Conservation (phyloP, 1,140 invertebrate species). For the Zaprionus nigranus region DNA sequence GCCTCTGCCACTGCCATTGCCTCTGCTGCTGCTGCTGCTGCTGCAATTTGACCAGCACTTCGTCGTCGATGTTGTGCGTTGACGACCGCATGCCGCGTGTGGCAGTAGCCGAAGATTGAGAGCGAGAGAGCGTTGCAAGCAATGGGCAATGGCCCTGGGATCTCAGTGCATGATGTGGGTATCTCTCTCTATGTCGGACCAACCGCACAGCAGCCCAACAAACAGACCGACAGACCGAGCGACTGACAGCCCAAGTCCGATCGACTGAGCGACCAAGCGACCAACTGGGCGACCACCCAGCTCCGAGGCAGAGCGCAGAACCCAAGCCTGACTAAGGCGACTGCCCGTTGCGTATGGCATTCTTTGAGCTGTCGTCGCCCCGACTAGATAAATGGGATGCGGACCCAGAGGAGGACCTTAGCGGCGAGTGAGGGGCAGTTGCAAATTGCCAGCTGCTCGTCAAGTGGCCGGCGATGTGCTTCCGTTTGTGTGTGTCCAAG, state of each 20-base stretch:
- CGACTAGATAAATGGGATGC: slow-evolving; percentile 71
- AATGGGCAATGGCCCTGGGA: neutral
- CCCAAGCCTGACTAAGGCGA: slow-evolving; percentile 47
- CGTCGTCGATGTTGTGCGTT: slow-evolving; percentile 59
- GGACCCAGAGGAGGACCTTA: neutral
- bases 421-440: slow-evolving; percentile 31
- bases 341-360: slow-evolving; percentile 76
- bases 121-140: slow-evolving; percentile 22
- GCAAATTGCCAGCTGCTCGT: slow-evolving; percentile 80
- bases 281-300: slow-evolving; percentile 40
- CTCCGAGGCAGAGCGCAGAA: slow-evolving; percentile 17
- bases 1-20: slow-evolving; percentile 10
- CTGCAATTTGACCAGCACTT: slow-evolving; percentile 75
- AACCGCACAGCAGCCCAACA: slow-evolving; percentile 79
- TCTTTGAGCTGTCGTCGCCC: slow-evolving; percentile 79
- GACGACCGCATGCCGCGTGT: slow-evolving; percentile 78
- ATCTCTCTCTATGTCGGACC: slow-evolving; percentile 67
- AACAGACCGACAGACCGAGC: slow-evolving; percentile 61
- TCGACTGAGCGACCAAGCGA: slow-evolving; percentile 57
- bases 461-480: slow-evolving; percentile 60
- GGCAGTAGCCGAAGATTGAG: slow-evolving; percentile 68
- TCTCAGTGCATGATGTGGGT: slow-evolving; percentile 45
- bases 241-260: slow-evolving; percentile 51
- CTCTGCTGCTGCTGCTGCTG: slow-evolving; percentile 12
- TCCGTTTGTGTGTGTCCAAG: slow-evolving; percentile 68